Conservation (phyloP, 2,797 vertebrate genomes). For the Choloepus didactylus region DNA sequence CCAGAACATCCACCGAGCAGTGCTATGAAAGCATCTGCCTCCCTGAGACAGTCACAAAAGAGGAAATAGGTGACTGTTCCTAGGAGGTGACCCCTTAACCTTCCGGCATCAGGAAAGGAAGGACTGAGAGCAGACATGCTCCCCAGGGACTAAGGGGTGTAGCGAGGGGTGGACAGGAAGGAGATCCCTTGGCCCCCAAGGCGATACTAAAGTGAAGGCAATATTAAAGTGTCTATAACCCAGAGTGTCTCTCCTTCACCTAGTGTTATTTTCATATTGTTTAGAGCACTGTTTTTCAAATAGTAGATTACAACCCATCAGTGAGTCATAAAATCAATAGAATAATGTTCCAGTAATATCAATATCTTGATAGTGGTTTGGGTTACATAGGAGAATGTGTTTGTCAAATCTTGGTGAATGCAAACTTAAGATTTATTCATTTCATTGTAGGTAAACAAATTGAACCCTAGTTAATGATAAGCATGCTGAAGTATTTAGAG, state of each 20-base stretch:
- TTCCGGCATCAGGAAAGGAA: neutral
- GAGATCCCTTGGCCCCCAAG: neutral
- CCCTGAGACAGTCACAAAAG: neutral
- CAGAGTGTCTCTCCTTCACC: neutral
- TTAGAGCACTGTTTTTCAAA: neutral
- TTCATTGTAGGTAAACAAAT: constrained; percentile 19
- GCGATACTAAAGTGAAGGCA: neutral
- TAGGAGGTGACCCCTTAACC: neutral
- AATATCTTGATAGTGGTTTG: neutral
- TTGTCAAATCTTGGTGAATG: neutral
- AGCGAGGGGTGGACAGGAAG: neutral
- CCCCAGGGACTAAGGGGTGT: neutral
- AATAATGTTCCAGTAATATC: neutral
- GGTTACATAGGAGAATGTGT: neutral
- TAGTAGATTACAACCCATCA: neutral
- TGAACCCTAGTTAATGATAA: neutral
- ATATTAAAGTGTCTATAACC: neutral
- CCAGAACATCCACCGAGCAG: neutral
- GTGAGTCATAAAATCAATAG: neutral
- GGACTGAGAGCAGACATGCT: neutral
- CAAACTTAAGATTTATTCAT: constrained; percentile 22
- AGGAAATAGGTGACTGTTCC: neutral
- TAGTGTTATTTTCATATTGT: neutral
- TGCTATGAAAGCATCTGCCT: neutral
- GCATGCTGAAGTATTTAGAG: neutral